A percentile compares a stretch with the other conserved stretches of the same genome.
These are phyloP conservation scores for Lasioglossum lativentre DNA, from an alignment of 2,888 invertebrate species.

Conservation along the genomic window DNA sequence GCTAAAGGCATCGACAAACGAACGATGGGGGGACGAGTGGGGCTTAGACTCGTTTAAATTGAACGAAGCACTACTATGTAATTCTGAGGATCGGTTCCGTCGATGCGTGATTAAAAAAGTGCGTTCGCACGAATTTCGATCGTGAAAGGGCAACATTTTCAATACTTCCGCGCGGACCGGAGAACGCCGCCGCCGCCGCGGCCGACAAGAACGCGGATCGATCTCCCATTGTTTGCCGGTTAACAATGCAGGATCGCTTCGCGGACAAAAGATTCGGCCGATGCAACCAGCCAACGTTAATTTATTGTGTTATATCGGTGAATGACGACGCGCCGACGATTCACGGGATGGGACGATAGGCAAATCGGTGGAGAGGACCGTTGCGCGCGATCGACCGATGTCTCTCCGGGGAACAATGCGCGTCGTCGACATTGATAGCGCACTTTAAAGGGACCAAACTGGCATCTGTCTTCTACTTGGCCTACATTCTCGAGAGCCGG, in stretches of 20 bases:
- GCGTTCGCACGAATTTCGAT: slow-evolving; percentile 5
- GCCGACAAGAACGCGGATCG: slow-evolving; percentile 62
- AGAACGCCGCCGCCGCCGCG: slow-evolving; percentile 35
- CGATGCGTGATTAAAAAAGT: not conserved
- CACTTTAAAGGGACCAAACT: slow-evolving; percentile 36
- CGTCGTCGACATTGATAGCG: slow-evolving; percentile 50
- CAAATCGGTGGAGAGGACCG: slow-evolving; percentile 50
- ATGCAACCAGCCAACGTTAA: slow-evolving; percentile 67
- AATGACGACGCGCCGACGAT: slow-evolving; percentile 51
- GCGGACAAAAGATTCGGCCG: slow-evolving; percentile 67
- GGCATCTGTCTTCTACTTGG: slow-evolving; percentile 17
- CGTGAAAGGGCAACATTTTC: slow-evolving; percentile 42
- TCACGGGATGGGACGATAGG: slow-evolving; percentile 49
- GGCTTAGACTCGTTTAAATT: not conserved
- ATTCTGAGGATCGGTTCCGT: not conserved
- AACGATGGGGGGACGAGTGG: not conserved
- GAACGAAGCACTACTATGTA: not conserved
- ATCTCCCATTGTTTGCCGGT: slow-evolving; percentile 63
- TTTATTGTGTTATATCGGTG: slow-evolving; percentile 68
- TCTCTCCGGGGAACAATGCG: slow-evolving; percentile 36
- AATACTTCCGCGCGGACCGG: slow-evolving; percentile 48
- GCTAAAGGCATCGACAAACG: too few relatives aligned
- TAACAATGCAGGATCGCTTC: slow-evolving; percentile 69
- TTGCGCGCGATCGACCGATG: slow-evolving; percentile 46
- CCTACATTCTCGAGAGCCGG: not conserved